Percentiles rank a stretch among this genome's conserved stretches.
Evolutionary conservation across 2,113 vertebrate species (phyloP).

Genomic region (Perca flavescens): DNA sequence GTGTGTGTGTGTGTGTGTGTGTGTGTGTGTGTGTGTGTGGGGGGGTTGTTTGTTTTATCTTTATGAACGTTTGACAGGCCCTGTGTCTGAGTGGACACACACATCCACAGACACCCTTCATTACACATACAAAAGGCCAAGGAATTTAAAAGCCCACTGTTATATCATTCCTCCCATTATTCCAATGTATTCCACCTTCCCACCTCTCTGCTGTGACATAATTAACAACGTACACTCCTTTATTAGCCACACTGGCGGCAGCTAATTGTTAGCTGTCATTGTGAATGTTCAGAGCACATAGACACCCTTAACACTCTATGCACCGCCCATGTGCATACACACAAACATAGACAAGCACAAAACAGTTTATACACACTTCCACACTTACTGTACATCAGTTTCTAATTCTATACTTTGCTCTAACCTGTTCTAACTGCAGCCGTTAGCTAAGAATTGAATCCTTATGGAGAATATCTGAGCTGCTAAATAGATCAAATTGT

Average conservation of each 20-base stretch:
- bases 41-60: conserved; percentile 18
- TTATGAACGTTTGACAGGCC: conserved; percentile 45
- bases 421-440: conserved; percentile 13
- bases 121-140: conserved; percentile 45
- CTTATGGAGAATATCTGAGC: conserved; percentile 58
- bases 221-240: conserved; percentile 80
- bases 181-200: conserved; percentile 83
- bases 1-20: conserved; percentile 19
- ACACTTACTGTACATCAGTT: neutral
- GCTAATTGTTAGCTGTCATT: conserved; percentile 84
- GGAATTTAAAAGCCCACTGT: conserved; percentile 57
- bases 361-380: conserved; percentile 1
- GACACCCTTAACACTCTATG: conserved; percentile 48
- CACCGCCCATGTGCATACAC: conserved; percentile 16
- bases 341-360: conserved; percentile 13
- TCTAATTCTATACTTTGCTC: conserved; percentile 24
- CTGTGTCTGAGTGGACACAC: conserved; percentile 44
- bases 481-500: conserved; percentile 72
- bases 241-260: conserved; percentile 73
- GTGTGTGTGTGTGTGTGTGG: neutral
- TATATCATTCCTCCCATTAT: conserved; percentile 75
- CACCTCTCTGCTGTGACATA: conserved; percentile 76
- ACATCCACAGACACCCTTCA: conserved; percentile 49
- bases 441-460: conserved; percentile 45
- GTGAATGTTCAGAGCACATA: conserved; percentile 68